These are phyloP conservation scores for Pararge aegeria DNA, from an alignment of 1,140 invertebrate species.

Conservation along the genomic window DNA sequence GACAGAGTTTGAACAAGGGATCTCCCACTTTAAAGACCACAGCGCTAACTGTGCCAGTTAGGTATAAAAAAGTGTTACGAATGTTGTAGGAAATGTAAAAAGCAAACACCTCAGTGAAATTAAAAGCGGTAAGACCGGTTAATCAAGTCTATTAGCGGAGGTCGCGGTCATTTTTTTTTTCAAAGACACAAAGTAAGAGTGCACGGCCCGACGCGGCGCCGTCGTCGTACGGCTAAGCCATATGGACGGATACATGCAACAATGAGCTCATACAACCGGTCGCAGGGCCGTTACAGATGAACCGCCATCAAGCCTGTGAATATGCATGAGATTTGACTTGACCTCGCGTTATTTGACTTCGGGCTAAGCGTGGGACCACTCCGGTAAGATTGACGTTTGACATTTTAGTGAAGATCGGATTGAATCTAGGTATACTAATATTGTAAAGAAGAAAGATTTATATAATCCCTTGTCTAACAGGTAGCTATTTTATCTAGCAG, in stretches of 20 bases:
- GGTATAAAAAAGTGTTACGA: not conserved
- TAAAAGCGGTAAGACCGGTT: slow-evolving; percentile 22
- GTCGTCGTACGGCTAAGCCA: slow-evolving; percentile 40
- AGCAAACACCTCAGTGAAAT: slow-evolving; percentile 12
- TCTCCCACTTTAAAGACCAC: too few relatives aligned
- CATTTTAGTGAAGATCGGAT: slow-evolving; percentile 17
- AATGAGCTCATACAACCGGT: slow-evolving; percentile 74
- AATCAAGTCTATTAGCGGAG: slow-evolving; percentile 22
- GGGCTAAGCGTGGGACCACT: slow-evolving; percentile 66
- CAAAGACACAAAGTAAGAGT: slow-evolving; percentile 19
- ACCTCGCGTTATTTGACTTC: slow-evolving; percentile 71
- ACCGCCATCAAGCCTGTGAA: slow-evolving; percentile 62
- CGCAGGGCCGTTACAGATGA: slow-evolving; percentile 74
- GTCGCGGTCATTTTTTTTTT: slow-evolving; percentile 6
- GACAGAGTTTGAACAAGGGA: too few relatives aligned
- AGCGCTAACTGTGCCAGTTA: too few relatives aligned
- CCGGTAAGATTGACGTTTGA: slow-evolving; percentile 50
- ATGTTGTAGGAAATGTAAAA: slow-evolving; percentile 1
- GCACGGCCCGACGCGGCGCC: slow-evolving; percentile 25
- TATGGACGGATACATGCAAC: slow-evolving; percentile 67
- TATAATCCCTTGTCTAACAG: too few relatives aligned
- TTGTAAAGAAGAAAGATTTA: too few relatives aligned
- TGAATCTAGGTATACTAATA: not conserved
- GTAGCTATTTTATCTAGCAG: too few relatives aligned
- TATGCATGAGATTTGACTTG: slow-evolving; percentile 74